Base-by-base conservation (phyloP, 2,888 invertebrate species). In the Lapara coniferarum region DNA sequence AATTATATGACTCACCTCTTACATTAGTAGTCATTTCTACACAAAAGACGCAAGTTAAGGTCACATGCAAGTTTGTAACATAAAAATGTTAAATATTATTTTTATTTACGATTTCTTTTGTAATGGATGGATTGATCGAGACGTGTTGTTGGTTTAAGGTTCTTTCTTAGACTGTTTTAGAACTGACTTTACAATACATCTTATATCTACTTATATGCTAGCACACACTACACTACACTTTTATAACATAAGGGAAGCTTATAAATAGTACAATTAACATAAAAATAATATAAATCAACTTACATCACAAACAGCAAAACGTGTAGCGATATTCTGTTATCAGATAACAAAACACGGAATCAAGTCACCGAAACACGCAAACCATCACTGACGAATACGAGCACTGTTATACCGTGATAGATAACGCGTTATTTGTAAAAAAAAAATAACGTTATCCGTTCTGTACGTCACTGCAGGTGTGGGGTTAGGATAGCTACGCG, bases 381-480 rank as follows among this genome's bases (percentile, higher is more conserved):
- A 68, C 19, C 53, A 63, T 53, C 68, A 63, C 59, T 68, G 16
- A 63, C 44, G 25, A 10, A 63, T 49, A 37, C 16, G 53, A 68
- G 66, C 71, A 73, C 72, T 55, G 44, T 58, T 56, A 69, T 52
- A 73, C 75, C 77, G 74, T 44, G 69, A 70, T 72, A 71, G 72
- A 68, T 72, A 71, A 75, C 71, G 67, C 63, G 71, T 67, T 69
- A 75, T 75, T 70, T 70, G 70, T 66, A 73, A 72, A 7, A 2
- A 19, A 49, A 63, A 63, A 49, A 46, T 69, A 59, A 70, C 70
- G 71, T 73, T 77, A 74, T 72, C 70, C 69, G 71, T 57, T 25
- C 53, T 30, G 75, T 77, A 84, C 88, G 89, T 87, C 88, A 90
- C 87, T 90, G 90, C 90, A 86, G 85, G 82, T 78, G 76, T 74